Evolutionary conservation across 1,140 invertebrate species (phyloP).

Genomic region (Pseudomyrmex pallidus): DNA sequence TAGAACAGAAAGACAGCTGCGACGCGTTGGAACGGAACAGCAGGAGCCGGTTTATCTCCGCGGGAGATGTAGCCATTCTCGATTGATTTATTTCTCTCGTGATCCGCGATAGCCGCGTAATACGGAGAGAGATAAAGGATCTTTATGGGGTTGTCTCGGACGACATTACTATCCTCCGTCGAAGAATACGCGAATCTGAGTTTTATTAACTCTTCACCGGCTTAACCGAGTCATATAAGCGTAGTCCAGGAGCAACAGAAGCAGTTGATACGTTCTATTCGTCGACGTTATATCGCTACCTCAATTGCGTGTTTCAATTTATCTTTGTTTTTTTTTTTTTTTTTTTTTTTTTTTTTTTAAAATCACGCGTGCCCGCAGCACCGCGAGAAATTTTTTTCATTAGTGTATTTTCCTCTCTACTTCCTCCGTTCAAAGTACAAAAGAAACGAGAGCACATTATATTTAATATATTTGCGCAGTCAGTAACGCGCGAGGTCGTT

Average conservation of each 20-base stretch:
- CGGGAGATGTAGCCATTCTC: not conserved
- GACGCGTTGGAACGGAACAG: not conserved
- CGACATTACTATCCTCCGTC: not conserved
- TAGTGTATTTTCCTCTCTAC: not conserved
- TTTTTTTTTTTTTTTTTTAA: not conserved
- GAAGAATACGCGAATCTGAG: not conserved
- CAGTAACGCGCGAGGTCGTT: not conserved
- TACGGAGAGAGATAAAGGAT: constrained; percentile 15
- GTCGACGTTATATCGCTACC: not conserved
- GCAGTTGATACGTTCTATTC: not conserved
- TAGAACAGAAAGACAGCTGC: not conserved
- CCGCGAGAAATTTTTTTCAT: constrained; percentile 6
- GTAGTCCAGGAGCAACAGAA: not conserved
- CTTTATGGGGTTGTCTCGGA: constrained; percentile 20
- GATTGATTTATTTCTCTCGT: constrained; percentile 27
- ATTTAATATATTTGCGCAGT: not conserved
- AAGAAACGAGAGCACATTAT: not conserved
- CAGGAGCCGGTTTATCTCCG: not conserved
- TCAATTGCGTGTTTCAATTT: not conserved
- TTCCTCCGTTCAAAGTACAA: not conserved
- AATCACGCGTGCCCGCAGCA: not conserved
- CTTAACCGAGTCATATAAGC: constrained; percentile 24
- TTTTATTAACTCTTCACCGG: constrained; percentile 43
- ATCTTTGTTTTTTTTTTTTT: not conserved
- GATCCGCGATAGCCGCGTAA: not conserved